A percentile compares a stretch with the other conserved stretches of the same genome.
Evolutionary conservation across 1,140 invertebrate species (phyloP).

Genomic region (Macrotrachela quadricornifera): DNA sequence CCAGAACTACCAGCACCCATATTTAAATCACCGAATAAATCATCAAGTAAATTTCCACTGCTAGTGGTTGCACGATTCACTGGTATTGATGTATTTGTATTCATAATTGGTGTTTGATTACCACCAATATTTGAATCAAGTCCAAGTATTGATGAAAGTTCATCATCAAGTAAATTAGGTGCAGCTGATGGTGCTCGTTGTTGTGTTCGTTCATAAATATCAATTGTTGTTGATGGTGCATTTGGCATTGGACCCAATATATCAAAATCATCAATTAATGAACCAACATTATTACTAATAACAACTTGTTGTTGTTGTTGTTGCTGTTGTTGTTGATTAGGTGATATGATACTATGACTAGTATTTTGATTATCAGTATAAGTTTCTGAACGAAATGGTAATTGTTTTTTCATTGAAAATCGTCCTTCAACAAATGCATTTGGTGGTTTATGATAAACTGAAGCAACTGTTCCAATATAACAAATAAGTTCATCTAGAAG

Average conservation of each 20-base stretch:
- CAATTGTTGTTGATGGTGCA: no score
- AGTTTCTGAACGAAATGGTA: slow-evolving; percentile 16
- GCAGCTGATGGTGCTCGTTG: background rate
- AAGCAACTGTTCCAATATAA: slow-evolving; percentile 91
- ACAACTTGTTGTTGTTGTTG: background rate
- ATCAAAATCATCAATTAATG: background rate
- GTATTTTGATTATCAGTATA: slow-evolving; percentile 15
- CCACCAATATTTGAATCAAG: no score
- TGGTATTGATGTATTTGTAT: no score
- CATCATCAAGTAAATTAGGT: background rate
- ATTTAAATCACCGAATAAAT: no score
- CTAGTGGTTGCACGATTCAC: no score
- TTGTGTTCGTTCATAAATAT: no score
- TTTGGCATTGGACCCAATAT: no score
- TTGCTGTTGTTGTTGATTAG: background rate
- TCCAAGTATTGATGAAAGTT: no score
- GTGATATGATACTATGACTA: no score
- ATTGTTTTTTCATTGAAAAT: slow-evolving; percentile 19
- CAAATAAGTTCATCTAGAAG: slow-evolving; percentile 92
- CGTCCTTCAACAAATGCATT: slow-evolving; percentile 86
- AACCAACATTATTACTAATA: background rate
- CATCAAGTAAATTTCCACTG: no score
- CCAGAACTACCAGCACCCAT: no score
- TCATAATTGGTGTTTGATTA: no score
- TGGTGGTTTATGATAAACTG: slow-evolving; percentile 97